These are phyloP conservation scores for Harpagoxenus sublaevis DNA, from an alignment of 2,888 invertebrate genomes.

Conservation along the genomic window DNA sequence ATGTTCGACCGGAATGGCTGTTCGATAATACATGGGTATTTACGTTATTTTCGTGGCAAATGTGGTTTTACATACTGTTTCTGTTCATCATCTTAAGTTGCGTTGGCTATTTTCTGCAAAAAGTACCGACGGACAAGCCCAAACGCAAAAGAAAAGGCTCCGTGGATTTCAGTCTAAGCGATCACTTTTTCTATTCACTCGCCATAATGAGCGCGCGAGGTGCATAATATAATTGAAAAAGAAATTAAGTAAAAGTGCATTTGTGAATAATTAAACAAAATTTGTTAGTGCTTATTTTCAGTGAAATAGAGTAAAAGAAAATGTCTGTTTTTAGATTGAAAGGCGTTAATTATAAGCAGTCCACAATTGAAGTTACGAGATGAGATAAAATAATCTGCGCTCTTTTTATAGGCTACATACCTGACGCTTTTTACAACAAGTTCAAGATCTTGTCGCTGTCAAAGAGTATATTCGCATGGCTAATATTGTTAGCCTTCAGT, in stretches of 20 bases:
- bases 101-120: slow-evolving; percentile 57
- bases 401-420: slow-evolving; percentile 58
- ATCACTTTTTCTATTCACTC: slow-evolving; percentile 72
- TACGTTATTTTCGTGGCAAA: slow-evolving; percentile 40
- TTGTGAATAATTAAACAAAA: slow-evolving; percentile 3
- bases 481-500: slow-evolving; percentile 68
- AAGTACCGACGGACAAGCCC: slow-evolving; percentile 13
- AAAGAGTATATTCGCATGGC: slow-evolving; percentile 70
- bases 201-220: slow-evolving; percentile 69
- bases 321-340: not conserved
- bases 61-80: slow-evolving; percentile 36
- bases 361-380: not conserved
- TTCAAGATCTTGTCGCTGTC: slow-evolving; percentile 67
- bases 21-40: slow-evolving; percentile 61
- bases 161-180: slow-evolving; percentile 52
- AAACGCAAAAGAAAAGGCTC: not conserved
- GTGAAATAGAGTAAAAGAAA: not conserved
- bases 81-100: slow-evolving; percentile 49
- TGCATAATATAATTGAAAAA: slow-evolving; percentile 20
- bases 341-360: not conserved
- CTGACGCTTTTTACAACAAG: slow-evolving; percentile 58
- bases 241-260: not conserved
- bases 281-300: not conserved
- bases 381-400: not conserved
- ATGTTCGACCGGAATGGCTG: slow-evolving; percentile 52